Evolutionary conservation across 1,140 invertebrate genomes (phyloP).

Genomic region (Bilobella aurantiaca): DNA sequence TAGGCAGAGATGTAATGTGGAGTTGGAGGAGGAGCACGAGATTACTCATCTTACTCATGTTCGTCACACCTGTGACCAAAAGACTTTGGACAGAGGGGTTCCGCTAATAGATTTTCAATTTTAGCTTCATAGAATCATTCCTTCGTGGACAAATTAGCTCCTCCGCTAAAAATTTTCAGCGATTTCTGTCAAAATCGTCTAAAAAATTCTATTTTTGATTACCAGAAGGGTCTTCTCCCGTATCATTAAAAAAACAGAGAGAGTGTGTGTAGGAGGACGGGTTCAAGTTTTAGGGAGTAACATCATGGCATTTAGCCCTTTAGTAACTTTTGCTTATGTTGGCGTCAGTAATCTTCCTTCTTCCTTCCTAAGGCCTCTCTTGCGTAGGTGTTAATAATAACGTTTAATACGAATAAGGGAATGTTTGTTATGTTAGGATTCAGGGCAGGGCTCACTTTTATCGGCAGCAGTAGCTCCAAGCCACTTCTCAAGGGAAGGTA

Average conservation of each 20-base stretch:
- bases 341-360: background rate
- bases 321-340: background rate
- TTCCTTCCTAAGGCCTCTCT: background rate
- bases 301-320: background rate
- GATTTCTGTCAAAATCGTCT: background rate
- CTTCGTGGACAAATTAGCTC: background rate
- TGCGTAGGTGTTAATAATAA: constrained; percentile 7
- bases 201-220: background rate
- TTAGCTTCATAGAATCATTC: background rate
- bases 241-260: background rate
- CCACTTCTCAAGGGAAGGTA: no score
- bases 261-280: constrained; percentile 1
- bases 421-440: background rate
- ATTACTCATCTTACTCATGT: background rate
- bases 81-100: background rate
- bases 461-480: no score
- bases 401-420: background rate
- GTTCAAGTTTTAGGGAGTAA: no score
- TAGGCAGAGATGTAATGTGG: no score
- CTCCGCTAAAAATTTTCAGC: background rate
- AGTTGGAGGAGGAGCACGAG: no score
- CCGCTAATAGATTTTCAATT: background rate
- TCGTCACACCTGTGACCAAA: background rate
- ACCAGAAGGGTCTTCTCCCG: background rate
- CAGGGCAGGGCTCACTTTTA: background rate